phyloP scores from a whole-genome alignment of 2,797 vertebrate genomes.

The Danio tinwini region DNA sequence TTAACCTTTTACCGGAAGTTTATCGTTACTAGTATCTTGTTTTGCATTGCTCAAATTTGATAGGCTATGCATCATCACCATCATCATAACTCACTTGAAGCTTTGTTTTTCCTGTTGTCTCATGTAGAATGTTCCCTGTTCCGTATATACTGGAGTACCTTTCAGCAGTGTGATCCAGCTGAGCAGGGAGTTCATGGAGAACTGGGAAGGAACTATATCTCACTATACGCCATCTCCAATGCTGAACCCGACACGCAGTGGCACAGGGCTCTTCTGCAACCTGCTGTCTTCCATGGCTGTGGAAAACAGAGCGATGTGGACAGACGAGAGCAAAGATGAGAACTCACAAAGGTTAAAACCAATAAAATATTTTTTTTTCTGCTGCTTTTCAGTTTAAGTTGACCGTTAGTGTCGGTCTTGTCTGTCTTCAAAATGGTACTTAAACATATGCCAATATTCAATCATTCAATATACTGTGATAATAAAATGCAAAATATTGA shows the following conservation, averaged over 20 bases:
- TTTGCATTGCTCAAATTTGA: neutral
- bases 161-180: conserved; percentile 77
- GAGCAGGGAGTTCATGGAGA: conserved; percentile 46
- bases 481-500: no score
- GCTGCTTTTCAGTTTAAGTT: neutral
- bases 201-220: neutral
- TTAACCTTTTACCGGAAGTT: no score
- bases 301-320: conserved; percentile 46
- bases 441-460: no score
- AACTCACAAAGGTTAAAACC: conserved; percentile 60
- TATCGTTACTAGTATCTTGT: neutral
- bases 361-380: no score
- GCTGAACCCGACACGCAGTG: conserved; percentile 76
- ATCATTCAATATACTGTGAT: no score
- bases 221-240: conserved; percentile 77
- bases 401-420: neutral
- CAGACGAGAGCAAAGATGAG: conserved; percentile 52
- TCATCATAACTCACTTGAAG: neutral
- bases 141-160: conserved; percentile 69
- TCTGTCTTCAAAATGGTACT: no score
- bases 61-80: neutral
- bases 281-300: conserved; percentile 55
- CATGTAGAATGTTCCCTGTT: conserved; percentile 59
- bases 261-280: conserved; percentile 74
- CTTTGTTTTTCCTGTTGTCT: neutral